These are phyloP conservation scores for Euspilapteryx auroguttella DNA, from an alignment of 2,888 invertebrate genomes.

Conservation along the genomic window DNA sequence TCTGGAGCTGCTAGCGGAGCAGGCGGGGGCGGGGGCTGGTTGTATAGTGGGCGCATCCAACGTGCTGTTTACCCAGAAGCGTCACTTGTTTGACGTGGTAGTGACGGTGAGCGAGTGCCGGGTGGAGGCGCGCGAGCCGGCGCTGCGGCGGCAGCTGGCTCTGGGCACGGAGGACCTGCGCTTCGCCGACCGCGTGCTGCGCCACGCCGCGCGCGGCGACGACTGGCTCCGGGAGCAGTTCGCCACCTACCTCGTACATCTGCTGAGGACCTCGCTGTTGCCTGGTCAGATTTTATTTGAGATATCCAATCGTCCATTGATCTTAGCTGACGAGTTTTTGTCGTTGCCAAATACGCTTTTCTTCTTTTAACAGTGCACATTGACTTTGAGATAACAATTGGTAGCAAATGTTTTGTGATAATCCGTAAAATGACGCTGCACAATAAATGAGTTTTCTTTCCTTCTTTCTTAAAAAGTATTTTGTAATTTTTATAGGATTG, in stretches of 20 bases:
- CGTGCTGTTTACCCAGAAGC: slow-evolving; percentile 94
- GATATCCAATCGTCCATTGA: slow-evolving; percentile 2
- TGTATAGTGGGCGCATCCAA: slow-evolving; percentile 97
- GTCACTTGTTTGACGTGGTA: slow-evolving; percentile 88
- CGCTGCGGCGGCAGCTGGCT: slow-evolving; percentile 79
- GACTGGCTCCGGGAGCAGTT: slow-evolving; percentile 97
- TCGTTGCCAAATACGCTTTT: too few relatives aligned
- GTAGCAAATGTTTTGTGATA: too few relatives aligned
- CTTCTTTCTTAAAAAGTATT: too few relatives aligned
- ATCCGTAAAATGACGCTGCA: too few relatives aligned
- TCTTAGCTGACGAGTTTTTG: not conserved
- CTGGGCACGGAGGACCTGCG: slow-evolving; percentile 93
- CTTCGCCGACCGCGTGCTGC: slow-evolving; percentile 91
- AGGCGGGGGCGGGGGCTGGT: slow-evolving; percentile 81
- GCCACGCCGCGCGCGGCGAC: slow-evolving; percentile 81
- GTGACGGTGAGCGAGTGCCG: slow-evolving; percentile 86
- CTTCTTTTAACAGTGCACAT: too few relatives aligned
- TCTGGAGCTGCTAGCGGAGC: slow-evolving; percentile 86
- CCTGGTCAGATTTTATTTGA: slow-evolving; percentile 53
- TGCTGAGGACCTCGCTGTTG: slow-evolving; percentile 76
- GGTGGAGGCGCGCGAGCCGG: slow-evolving; percentile 81
- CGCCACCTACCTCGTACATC: slow-evolving; percentile 79
- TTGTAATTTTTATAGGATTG: too few relatives aligned
- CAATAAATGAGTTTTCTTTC: too few relatives aligned
- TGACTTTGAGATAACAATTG: too few relatives aligned